Evolutionary conservation across 2,888 invertebrate species (phyloP), one percentile per base, ranked within the genome.

Genomic region (Hemistola chrysoprasaria): DNA sequence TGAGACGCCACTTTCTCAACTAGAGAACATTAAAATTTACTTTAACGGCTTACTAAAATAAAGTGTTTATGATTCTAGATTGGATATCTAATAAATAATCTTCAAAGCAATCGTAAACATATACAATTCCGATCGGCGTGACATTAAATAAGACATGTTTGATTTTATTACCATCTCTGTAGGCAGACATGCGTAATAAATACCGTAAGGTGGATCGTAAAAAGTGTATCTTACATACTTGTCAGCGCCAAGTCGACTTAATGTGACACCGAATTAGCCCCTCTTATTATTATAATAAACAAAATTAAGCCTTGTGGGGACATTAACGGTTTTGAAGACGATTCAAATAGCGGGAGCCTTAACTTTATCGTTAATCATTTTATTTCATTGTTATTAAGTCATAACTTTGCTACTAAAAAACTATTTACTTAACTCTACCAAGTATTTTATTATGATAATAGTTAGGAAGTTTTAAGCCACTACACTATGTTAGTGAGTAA

Each of bases 181-280:
- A 55, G 55, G 62, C 71, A 74, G 78, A 79, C 79, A 79, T 73
- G 65, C 49, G 73, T 59, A 70, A 79, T 85, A 85, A 84, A 84
- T 82, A 71, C 63, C 54, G 55, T 71, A 69, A 72, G 53, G 61
- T 51, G 68, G 71, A 71, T 76, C 81, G 66, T 86, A 83, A 86
- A 85, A 80, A 75, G 59, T 59, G 58, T 64, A 72, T 65, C 71
- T 66, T 76, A 78, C 71, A 63, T 66, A 73, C 75, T 74, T 79
- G 81, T 82, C 78, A 73, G 46, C 68, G 62, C 56, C 47, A 48
- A 60, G 65, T 62, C 58, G 62, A 63, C 64, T 71, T 74, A 77
- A 79, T 74, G 73, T 69, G 73, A 59, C 72, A 65, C 65, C 69
- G 76, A 84, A 78, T 83, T 82, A 78, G 78, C 66, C 60, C 50